Conservation (phyloP, 2,888 invertebrate genomes). For the Himalopsyche anomala region DNA sequence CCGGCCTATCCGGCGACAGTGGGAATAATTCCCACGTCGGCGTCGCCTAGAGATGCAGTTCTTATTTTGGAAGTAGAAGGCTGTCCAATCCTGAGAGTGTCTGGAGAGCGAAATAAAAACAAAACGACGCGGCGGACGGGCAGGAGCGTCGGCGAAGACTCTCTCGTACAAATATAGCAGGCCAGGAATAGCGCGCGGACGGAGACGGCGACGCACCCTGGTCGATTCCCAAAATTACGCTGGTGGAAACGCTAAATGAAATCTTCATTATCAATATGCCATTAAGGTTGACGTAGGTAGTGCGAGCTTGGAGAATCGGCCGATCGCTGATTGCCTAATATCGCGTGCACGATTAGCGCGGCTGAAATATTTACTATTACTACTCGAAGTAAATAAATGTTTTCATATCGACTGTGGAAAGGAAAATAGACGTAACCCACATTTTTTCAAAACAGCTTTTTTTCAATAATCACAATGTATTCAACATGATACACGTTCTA, state of each 20-base stretch:
- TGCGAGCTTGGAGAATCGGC: background rate
- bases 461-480: too few relatives aligned
- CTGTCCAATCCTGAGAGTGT: constrained; percentile 35
- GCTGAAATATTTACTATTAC: too few relatives aligned
- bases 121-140: constrained; percentile 55
- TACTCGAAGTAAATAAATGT: too few relatives aligned
- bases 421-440: too few relatives aligned
- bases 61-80: constrained; percentile 36
- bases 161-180: constrained; percentile 59
- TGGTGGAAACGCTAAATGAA: constrained; percentile 9
- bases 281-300: constrained; percentile 21
- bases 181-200: constrained; percentile 58
- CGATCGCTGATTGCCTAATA: background rate
- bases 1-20: background rate
- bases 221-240: background rate
- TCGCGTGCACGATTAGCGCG: too few relatives aligned
- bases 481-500: too few relatives aligned
- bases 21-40: background rate
- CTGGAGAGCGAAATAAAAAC: constrained; percentile 39
- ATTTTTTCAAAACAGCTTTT: too few relatives aligned
- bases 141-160: constrained; percentile 49
- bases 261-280: constrained; percentile 3
- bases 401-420: too few relatives aligned
- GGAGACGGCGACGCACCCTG: constrained; percentile 39
- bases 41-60: constrained; percentile 39